Base-by-base conservation (phyloP, 2,113 vertebrate species). In the Naja naja region DNA sequence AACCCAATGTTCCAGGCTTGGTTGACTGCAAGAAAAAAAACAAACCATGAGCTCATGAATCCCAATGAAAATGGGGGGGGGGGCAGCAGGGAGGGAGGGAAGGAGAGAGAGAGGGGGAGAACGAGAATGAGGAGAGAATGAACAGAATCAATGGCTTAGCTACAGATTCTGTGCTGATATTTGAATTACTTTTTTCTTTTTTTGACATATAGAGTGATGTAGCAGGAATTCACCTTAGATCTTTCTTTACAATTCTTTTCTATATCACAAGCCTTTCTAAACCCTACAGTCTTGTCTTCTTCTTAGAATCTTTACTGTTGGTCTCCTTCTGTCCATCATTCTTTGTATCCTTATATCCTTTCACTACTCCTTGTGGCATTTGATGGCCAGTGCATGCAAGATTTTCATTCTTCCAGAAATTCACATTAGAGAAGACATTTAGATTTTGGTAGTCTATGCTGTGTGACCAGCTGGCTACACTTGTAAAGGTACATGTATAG, bases 71-170 rank as follows among this genome's bases (percentile, higher is more conserved):
- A 74, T 16, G 1, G 11, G 52, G 20, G 0, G 20, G 6, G n/a
- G 27, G 20, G 20, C 6, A 52, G 52, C 1, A 43, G 7, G 55
- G 11, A 20, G 7, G 2, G 2, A 27, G 25, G 9, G 9, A 11
- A 30, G 3, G 2, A 49, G n/a, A 49, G 1, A 7, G 55, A 45
- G 14, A 30, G 45, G 53, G 7, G 30, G 1, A 16, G 30, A 16
- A 5, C 5, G 5, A 34, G 14, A 16, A 11, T 5, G 30, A n/a
- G n/a, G 0, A 1, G 2, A 64, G 11, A 64, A 12, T 64, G 7
- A 39, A 8, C 43, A 64, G 43, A 90, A 60, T 45, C 89, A 90
- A 18, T 90, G 43, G 43, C 12, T 90, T 53, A 90, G 64, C 22
- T 53, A n/a, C 23, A 90, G 64, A 25, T 52, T 39, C 49, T 54